Percentiles rank a stretch among this genome's conserved stretches.
Evolutionary conservation across 1,140 invertebrate species (phyloP).

Genomic region (Rhizoglyphus robini): DNA sequence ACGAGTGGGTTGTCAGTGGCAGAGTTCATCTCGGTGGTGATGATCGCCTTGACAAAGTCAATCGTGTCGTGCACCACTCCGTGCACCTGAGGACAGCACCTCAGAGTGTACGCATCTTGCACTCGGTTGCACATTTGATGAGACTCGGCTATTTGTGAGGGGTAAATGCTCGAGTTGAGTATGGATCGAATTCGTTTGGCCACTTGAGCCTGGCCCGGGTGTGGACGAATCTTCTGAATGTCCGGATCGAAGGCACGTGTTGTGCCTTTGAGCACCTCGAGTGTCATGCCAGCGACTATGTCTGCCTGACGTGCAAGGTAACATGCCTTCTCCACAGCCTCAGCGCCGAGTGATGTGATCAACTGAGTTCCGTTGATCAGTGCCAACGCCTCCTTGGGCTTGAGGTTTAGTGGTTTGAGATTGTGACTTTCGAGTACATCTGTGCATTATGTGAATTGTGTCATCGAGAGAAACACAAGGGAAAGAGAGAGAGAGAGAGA

Average conservation of each 20-base stretch:
- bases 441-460: conserved; percentile 18
- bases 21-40: conserved; percentile 54
- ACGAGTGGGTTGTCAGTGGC: conserved; percentile 61
- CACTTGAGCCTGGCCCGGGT: conserved; percentile 50
- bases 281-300: conserved; percentile 51
- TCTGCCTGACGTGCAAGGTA: conserved; percentile 51
- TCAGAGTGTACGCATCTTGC: conserved; percentile 57
- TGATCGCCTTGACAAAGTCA: conserved; percentile 47
- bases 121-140: conserved; percentile 55
- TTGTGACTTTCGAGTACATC: conserved; percentile 41
- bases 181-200: conserved; percentile 47
- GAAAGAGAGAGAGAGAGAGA: no score
- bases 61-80: conserved; percentile 56
- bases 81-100: conserved; percentile 54
- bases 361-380: conserved; percentile 62
- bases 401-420: conserved; percentile 45
- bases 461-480: no score
- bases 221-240: conserved; percentile 51
- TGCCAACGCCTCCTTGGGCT: conserved; percentile 54
- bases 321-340: conserved; percentile 49
- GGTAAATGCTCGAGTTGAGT: conserved; percentile 51
- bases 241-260: conserved; percentile 53
- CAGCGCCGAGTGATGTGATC: conserved; percentile 52
- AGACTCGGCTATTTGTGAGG: conserved; percentile 55
- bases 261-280: conserved; percentile 58